A percentile compares a stretch with the other conserved stretches of the same genome.
These are phyloP conservation scores for Poeciliopsis retropinna DNA, from an alignment of 2,113 vertebrate genomes.

Conservation along the genomic window DNA sequence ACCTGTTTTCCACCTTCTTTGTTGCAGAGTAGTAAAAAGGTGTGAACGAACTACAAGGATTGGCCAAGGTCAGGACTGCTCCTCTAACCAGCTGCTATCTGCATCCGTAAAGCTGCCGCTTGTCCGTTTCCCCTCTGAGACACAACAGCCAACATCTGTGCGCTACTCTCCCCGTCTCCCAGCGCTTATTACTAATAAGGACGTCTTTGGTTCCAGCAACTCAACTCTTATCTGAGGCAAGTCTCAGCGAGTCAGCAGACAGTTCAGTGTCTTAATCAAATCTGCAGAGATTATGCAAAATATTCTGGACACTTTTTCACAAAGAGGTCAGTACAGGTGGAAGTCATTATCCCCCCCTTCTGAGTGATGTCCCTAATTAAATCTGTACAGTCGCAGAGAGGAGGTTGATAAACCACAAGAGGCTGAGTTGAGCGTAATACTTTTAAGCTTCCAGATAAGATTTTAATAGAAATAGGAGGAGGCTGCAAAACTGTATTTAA, in stretches of 20 bases:
- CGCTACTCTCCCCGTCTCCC: slow-evolving; percentile 16
- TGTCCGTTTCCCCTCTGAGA: slow-evolving; percentile 47
- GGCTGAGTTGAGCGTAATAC: slow-evolving; percentile 43
- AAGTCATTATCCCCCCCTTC: slow-evolving; percentile 42
- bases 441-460: slow-evolving; percentile 48
- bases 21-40: slow-evolving; percentile 34
- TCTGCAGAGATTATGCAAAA: slow-evolving; percentile 42
- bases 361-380: slow-evolving; percentile 60
- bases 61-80: slow-evolving; percentile 51
- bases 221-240: slow-evolving; percentile 19
- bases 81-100: slow-evolving; percentile 56
- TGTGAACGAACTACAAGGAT: slow-evolving; percentile 44
- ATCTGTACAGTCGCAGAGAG: slow-evolving; percentile 49
- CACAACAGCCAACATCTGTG: slow-evolving; percentile 46
- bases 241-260: slow-evolving; percentile 9
- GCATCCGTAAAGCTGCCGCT: slow-evolving; percentile 2
- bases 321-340: slow-evolving; percentile 49
- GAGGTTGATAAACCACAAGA: slow-evolving; percentile 34
- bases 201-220: slow-evolving; percentile 10
- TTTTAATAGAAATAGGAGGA: not conserved
- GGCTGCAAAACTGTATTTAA: not conserved
- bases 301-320: slow-evolving; percentile 28
- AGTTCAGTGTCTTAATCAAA: slow-evolving; percentile 42
- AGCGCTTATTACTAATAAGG: slow-evolving; percentile 20
- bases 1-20: slow-evolving; percentile 26